Percentiles rank a stretch among this genome's conserved stretches.
These are phyloP conservation scores for Tokudaia tokunoshimensis DNA, from an alignment of 2,797 vertebrate species.

Conservation along the genomic window DNA sequence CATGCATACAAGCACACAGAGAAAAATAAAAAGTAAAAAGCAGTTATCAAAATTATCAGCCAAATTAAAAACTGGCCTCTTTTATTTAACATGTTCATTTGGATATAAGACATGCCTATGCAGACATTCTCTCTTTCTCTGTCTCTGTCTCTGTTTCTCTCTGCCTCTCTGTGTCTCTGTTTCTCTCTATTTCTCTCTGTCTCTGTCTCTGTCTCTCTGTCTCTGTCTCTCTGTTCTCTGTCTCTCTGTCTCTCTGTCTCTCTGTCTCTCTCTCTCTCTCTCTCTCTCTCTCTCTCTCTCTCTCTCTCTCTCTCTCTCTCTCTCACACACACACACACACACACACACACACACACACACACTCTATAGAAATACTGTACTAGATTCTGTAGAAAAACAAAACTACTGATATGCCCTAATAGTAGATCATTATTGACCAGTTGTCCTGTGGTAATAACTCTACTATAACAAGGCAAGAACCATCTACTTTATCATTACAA, in stretches of 20 bases:
- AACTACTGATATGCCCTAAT: neutral
- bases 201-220: neutral
- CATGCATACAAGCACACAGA: neutral
- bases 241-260: neutral
- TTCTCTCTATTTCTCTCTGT: neutral
- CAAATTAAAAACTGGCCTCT: neutral
- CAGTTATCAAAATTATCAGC: neutral
- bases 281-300: neutral
- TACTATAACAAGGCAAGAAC: neutral
- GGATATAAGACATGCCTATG: neutral
- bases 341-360: neutral
- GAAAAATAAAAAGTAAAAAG: neutral
- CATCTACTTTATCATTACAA: neutral
- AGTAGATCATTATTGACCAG: neutral
- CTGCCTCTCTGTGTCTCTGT: neutral
- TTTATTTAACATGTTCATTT: constrained; percentile 16
- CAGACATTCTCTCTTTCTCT: neutral
- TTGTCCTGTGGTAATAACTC: neutral
- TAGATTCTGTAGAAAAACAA: neutral
- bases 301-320: neutral
- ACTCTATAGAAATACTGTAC: neutral
- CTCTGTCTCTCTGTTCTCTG: neutral
- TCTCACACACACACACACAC: neutral
- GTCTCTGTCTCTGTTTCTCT: neutral
- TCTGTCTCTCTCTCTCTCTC: neutral